phyloP scores from a whole-genome alignment of 2,797 vertebrate species.

The Acrossocheilus wenchowensis region DNA sequence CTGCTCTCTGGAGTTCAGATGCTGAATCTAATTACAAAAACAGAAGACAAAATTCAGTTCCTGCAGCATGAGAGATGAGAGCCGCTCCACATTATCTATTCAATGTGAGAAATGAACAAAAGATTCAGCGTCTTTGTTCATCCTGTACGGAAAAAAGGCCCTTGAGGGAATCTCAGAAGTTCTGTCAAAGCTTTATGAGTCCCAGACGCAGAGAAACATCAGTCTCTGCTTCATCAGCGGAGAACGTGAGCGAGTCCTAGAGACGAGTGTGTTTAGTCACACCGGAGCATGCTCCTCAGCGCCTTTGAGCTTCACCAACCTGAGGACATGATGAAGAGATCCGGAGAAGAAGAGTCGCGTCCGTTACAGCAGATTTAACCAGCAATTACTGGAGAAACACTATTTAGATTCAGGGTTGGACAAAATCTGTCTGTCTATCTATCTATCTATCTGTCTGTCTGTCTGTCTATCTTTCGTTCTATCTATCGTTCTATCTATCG shows the following conservation, averaged over 20 bases:
- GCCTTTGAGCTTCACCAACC: not conserved
- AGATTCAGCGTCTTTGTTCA: not conserved
- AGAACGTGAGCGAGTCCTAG: not conserved
- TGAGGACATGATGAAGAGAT: not conserved
- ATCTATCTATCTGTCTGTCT: too few relatives aligned
- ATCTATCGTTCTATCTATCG: too few relatives aligned
- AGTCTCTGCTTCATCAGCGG: not conserved
- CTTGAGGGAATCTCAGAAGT: conserved; percentile 16
- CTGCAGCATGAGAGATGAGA: conserved; percentile 1
- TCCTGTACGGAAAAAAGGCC: not conserved
- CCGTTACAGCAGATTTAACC: not conserved
- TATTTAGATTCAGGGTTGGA: too few relatives aligned
- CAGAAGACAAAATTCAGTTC: not conserved
- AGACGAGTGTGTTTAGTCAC: not conserved
- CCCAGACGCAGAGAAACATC: not conserved
- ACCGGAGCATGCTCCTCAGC: not conserved
- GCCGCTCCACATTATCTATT: not conserved
- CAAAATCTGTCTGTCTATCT: not conserved
- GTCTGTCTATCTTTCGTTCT: not conserved
- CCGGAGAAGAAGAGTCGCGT: not conserved
- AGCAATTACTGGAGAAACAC: too few relatives aligned
- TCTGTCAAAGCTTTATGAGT: not conserved
- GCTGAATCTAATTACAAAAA: conserved; percentile 25
- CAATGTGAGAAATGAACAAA: not conserved
- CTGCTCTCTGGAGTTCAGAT: conserved; percentile 34